These are phyloP conservation scores for Peromyscus leucopus DNA, from an alignment of 2,113 vertebrate species.

Conservation along the genomic window DNA sequence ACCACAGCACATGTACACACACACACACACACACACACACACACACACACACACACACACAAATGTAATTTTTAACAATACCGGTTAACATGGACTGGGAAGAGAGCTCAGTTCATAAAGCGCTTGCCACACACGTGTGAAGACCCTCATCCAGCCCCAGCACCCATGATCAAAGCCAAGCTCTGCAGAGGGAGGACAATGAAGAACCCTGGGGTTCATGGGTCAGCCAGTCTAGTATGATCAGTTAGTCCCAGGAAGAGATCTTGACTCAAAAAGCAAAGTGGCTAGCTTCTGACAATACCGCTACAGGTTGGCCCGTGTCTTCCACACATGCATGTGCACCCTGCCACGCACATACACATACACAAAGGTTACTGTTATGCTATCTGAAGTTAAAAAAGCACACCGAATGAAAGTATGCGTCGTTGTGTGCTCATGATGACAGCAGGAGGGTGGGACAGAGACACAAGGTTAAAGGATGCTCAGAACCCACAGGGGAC, in stretches of 20 bases:
- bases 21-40: not conserved
- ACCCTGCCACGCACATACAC: not conserved
- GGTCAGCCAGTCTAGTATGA: not conserved
- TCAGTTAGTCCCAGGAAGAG: not conserved
- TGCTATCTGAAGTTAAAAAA: not conserved
- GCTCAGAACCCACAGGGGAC: not conserved
- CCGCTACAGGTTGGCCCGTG: not conserved
- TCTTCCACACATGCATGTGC: not conserved
- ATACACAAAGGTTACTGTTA: not conserved
- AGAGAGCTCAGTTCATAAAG: not conserved
- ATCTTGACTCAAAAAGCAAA: not conserved
- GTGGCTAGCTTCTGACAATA: not conserved
- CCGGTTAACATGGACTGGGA: not conserved
- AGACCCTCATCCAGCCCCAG: not conserved
- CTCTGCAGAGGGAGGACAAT: not conserved
- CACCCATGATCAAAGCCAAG: not conserved
- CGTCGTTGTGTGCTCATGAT: rapidly evolving
- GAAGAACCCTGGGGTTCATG: not conserved
- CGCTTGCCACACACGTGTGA: not conserved
- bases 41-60: not conserved
- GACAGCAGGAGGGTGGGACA: not conserved
- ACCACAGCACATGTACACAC: not conserved
- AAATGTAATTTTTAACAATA: not conserved
- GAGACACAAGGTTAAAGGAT: not conserved
- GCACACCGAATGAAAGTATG: not conserved